Evolutionary conservation across 2,888 invertebrate genomes (phyloP).

Genomic region (Harpagoxenus sublaevis): DNA sequence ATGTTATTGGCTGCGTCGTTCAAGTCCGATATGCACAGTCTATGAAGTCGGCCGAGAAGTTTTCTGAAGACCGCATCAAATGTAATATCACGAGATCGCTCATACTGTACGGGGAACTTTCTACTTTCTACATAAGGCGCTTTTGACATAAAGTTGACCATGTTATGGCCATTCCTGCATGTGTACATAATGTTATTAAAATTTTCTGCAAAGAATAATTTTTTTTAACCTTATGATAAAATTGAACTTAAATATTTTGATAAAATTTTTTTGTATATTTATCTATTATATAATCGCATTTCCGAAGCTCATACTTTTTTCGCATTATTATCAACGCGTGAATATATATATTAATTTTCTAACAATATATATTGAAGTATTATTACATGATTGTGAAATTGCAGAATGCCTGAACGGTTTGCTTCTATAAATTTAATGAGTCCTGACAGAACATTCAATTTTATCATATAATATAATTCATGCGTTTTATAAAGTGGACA

Average conservation of each 20-base stretch:
- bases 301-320: neutral
- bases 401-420: neutral
- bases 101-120: neutral
- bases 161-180: neutral
- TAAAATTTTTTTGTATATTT: neutral
- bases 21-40: neutral
- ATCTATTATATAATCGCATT: neutral
- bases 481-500: slow-evolving; percentile 29
- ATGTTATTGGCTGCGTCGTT: slow-evolving; percentile 12
- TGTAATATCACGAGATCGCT: neutral
- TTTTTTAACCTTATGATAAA: neutral
- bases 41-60: neutral
- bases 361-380: neutral
- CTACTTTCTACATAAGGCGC: neutral
- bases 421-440: slow-evolving; percentile 9
- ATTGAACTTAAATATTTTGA: neutral
- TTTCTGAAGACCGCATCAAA: slow-evolving; percentile 9
- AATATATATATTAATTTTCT: slow-evolving; percentile 7
- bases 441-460: neutral
- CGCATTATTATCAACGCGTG: neutral
- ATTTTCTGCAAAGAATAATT: neutral
- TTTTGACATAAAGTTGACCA: neutral
- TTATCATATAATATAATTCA: slow-evolving; percentile 13
- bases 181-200: neutral
- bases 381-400: neutral